Conservation (phyloP, 1,140 invertebrate genomes). For the Drosophila ambigua region DNA sequence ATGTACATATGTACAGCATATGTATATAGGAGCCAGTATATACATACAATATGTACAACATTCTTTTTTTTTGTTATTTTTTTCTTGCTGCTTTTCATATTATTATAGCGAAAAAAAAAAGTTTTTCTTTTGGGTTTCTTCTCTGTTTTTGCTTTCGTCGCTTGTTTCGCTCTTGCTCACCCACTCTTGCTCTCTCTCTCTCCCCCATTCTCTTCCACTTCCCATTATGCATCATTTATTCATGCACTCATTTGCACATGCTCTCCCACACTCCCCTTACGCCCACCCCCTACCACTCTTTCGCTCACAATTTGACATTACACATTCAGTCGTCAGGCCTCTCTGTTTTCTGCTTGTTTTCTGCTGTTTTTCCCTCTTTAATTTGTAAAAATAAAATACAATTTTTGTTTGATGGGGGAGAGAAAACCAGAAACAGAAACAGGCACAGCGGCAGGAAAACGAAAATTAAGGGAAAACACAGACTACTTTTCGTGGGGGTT, state of each 20-base stretch:
- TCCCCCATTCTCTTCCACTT: slow-evolving; percentile 29
- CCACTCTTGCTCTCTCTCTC: not conserved
- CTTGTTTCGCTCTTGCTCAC: not conserved
- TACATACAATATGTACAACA: not conserved
- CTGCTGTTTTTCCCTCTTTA: slow-evolving; percentile 20
- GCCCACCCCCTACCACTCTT: not conserved
- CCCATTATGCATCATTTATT: slow-evolving; percentile 51
- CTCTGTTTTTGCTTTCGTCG: slow-evolving; percentile 2
- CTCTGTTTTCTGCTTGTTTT: slow-evolving; percentile 3
- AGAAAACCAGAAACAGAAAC: too few relatives aligned
- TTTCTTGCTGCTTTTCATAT: slow-evolving; percentile 10
- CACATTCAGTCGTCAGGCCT: not conserved
- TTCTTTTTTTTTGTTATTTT: slow-evolving; percentile 4
- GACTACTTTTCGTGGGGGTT: too few relatives aligned
- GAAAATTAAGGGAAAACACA: too few relatives aligned
- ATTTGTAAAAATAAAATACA: slow-evolving; percentile 32
- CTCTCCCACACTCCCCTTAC: slow-evolving; percentile 5
- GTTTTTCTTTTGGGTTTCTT: slow-evolving; percentile 11
- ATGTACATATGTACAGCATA: not conserved
- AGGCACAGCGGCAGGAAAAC: too few relatives aligned
- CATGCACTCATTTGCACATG: slow-evolving; percentile 52
- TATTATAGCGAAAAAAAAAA: slow-evolving; percentile 13
- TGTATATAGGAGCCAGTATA: not conserved
- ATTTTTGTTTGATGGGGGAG: not conserved
- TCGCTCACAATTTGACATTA: slow-evolving; percentile 39